Base-by-base conservation (phyloP, 2,888 invertebrate genomes). In the Drosophila koepferae region DNA sequence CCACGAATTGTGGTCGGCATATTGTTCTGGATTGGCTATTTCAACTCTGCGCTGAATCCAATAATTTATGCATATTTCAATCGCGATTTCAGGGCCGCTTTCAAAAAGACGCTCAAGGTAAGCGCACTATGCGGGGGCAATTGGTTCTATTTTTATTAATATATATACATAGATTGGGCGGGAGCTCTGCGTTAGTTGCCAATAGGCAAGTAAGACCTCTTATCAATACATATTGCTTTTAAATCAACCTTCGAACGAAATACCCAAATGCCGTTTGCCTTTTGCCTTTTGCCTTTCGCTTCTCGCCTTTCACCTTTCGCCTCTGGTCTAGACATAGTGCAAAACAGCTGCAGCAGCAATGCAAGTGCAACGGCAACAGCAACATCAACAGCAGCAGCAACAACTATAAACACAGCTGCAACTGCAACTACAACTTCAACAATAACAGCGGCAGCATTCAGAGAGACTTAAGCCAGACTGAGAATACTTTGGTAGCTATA, bases 11-110 rank as follows among this genome's bases (percentile, higher is more conserved):
- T 99, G 43, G 98, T 99, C 54, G 97, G 97, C 0, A 95, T 96
- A 9, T 96, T 99, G 41, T 99, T 99, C 94, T 99, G 99, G 99
- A 96, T 99, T 67, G 99, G 99, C 40, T 99, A 99, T 94, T 98
- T 98, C 94, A 99, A 99, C 94, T 98, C 98, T 14, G 98, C 98
- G 28, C 95, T 99, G 61, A 99, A 99, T 93, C 99, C 99, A 4
- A 95, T 99, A 84, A 98, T 99, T 92, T 99, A 98, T 94, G 99
- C 99, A 44, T 98, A 98, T 94, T 99, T 99, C 95, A 99, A 99
- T 94, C 95, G 98, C 63, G 99, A 99, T 94, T 99, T 99, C 94
- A 95, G 99, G 81, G 97, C 97, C 61, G 99, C 99, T 12, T 99
- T 99, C 94, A 96, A 97, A 93, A 97, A 97, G 93, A 98, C 98